Evolutionary conservation across 2,888 invertebrate genomes (phyloP), one percentile per base, ranked within the genome.

Genomic region (Calliopum simillimum): DNA sequence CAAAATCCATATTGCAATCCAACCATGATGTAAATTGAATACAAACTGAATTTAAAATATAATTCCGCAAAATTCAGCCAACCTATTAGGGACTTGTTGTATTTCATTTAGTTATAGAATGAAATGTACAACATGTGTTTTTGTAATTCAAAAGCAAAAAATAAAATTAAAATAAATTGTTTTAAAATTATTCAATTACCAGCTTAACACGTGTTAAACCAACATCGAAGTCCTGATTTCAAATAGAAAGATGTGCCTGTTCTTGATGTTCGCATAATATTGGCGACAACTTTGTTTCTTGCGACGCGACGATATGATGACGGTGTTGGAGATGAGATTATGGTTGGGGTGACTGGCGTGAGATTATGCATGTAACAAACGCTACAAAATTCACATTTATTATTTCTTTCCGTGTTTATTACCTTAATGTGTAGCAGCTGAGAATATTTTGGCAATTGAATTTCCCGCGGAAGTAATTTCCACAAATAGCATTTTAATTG

Each of bases 401-500:
- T 59, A 59, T 64, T 51, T 43, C 41, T 51, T 64, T 25, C 16
- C 53, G 41, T 64, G 64, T 23, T 51, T 21, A 64, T 64, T 64
- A 19, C 49, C 63, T 14, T 23, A 8, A 44, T 11, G 58, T 56
- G 16, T 56, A 66, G 56, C 66, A 19, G 56, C 66, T 33, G 56
- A 23, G 46, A 56, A 23, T 19, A 25, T 47, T 25, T 58, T 13
- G 66, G 16, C 56, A 56, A 25, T 56, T 56, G 56, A 66, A 66
- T 56, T 16, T 23, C 55, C 23, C 21, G 56, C 59, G 63, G 74
- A 79, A 76, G 79, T 81, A 80, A 80, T 80, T 79, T 79, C 77
- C 76, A 78, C 76, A 80, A 80, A 81, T 80, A 81, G 78, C 78
- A 79, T 80, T 80, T 80, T 80, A 80, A 80, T 80, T 80, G 80